Percentiles rank a stretch among this genome's conserved stretches.
phyloP scores from a whole-genome alignment of 2,888 invertebrate genomes.

The Dione juno region DNA sequence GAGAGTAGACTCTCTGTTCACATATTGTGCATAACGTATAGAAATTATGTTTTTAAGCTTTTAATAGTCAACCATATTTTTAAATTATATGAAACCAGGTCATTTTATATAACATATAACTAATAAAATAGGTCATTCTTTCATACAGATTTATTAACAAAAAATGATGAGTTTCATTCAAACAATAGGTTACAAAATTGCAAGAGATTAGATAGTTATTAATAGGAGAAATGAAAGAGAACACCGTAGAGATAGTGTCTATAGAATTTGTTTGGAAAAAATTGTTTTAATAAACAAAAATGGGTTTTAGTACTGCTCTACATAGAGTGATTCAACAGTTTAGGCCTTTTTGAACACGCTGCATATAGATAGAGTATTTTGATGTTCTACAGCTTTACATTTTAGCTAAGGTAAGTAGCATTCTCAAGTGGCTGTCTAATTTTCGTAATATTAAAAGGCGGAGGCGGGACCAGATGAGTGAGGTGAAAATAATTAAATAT shows the following conservation, averaged over 20 bases:
- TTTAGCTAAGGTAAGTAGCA: too few species aligned
- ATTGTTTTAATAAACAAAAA: background rate
- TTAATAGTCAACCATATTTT: background rate
- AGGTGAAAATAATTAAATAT: too few species aligned
- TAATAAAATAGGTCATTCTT: slow-evolving; percentile 11
- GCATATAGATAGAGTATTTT: too few species aligned
- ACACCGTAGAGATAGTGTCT: background rate
- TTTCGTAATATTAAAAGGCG: background rate
- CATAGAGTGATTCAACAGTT: too few species aligned
- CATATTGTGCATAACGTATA: too few species aligned
- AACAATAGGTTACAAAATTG: slow-evolving; percentile 20
- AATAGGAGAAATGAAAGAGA: background rate
- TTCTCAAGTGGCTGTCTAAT: too few species aligned
- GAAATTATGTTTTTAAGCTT: too few species aligned
- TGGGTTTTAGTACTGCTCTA: background rate
- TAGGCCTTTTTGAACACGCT: too few species aligned
- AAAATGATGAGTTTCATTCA: slow-evolving; percentile 17
- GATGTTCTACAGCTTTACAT: too few species aligned
- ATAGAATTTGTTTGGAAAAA: background rate
- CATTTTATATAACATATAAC: background rate
- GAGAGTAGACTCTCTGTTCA: too few species aligned
- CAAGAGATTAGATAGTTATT: slow-evolving; percentile 1
- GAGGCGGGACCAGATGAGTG: too few species aligned
- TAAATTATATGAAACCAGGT: background rate
- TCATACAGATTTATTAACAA: slow-evolving; percentile 22